Conservation (phyloP, 37 sponge, comb jelly and placozoan genomes). For the Sycon ciliatum region DNA sequence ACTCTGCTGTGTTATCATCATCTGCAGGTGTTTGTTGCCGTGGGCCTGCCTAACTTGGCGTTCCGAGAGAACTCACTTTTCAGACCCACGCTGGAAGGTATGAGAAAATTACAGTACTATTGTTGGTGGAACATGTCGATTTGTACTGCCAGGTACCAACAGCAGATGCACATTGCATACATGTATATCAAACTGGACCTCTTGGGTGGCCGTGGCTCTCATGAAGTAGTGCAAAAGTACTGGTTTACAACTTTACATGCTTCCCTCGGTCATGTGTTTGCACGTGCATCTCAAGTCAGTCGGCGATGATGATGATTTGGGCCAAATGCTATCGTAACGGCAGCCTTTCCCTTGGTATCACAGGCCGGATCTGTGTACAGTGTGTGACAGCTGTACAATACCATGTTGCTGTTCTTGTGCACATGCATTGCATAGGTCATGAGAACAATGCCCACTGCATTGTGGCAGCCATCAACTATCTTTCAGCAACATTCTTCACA, state of each 20-base stretch:
- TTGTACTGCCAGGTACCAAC: too few species aligned
- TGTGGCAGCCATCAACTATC: slow-evolving; percentile 63
- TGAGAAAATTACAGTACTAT: too few species aligned
- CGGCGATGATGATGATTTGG: too few species aligned
- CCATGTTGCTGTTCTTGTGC: neutral
- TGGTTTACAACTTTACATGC: too few species aligned
- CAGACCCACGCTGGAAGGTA: slow-evolving; percentile 49
- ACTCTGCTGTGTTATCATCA: neutral
- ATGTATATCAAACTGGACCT: neutral
- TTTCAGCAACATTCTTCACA: slow-evolving; percentile 65
- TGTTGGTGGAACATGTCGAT: too few species aligned
- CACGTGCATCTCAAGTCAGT: too few species aligned
- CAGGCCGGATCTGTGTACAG: neutral
- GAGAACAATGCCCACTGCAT: slow-evolving; percentile 87
- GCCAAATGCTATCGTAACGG: too few species aligned
- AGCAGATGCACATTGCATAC: neutral
- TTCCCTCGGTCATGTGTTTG: too few species aligned
- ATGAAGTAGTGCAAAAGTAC: too few species aligned
- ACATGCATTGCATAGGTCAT: slow-evolving; percentile 33
- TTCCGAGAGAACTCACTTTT: slow-evolving; percentile 43
- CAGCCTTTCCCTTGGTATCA: neutral
- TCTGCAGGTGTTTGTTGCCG: slow-evolving; percentile 48
- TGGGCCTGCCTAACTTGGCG: slow-evolving; percentile 57
- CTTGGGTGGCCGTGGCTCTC: too few species aligned
- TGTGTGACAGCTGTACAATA: neutral